A percentile compares a stretch with the other conserved stretches of the same genome.
These are phyloP conservation scores for Hybos culiciformis DNA, from an alignment of 2,888 invertebrate genomes.

Conservation along the genomic window DNA sequence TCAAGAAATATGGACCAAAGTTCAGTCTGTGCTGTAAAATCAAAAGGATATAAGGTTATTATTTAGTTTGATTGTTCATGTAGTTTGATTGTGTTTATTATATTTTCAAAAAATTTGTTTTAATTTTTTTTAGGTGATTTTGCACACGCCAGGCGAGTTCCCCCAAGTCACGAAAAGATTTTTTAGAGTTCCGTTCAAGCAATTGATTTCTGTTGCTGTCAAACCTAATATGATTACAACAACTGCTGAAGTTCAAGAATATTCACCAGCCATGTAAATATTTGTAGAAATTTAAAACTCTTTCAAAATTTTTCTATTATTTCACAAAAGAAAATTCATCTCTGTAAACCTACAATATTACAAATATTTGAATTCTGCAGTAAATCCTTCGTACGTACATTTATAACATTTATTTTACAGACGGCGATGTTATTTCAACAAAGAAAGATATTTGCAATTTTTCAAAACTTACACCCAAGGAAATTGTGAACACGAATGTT, in stretches of 20 bases:
- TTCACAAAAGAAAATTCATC: too few relatives aligned
- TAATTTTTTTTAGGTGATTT: conserved; percentile 38
- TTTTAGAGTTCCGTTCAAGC: conserved; percentile 46
- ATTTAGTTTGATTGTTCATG: too few relatives aligned
- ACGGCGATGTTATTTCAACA: conserved; percentile 52
- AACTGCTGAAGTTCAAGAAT: conserved; percentile 45
- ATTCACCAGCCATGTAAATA: conserved; percentile 31
- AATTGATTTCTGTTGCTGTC: conserved; percentile 48
- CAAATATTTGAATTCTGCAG: too few relatives aligned
- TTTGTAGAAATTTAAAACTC: not conserved
- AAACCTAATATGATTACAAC: conserved; percentile 58
- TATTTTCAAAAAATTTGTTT: too few relatives aligned
- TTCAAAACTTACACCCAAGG: conserved; percentile 56
- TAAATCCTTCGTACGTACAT: too few relatives aligned
- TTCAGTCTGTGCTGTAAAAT: conserved; percentile 15
- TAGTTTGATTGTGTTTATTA: too few relatives aligned
- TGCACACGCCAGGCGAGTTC: conserved; percentile 50
- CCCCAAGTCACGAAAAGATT: conserved; percentile 48
- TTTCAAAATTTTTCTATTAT: too few relatives aligned
- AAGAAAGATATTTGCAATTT: conserved; percentile 46
- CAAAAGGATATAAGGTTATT: conserved; percentile 20
- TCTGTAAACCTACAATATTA: too few relatives aligned
- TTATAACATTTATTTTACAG: conserved; percentile 18
- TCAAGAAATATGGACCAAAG: not conserved
- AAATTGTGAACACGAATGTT: conserved; percentile 58